Base-by-base conservation (phyloP, 2,888 invertebrate species). In the Netelia virgata region DNA sequence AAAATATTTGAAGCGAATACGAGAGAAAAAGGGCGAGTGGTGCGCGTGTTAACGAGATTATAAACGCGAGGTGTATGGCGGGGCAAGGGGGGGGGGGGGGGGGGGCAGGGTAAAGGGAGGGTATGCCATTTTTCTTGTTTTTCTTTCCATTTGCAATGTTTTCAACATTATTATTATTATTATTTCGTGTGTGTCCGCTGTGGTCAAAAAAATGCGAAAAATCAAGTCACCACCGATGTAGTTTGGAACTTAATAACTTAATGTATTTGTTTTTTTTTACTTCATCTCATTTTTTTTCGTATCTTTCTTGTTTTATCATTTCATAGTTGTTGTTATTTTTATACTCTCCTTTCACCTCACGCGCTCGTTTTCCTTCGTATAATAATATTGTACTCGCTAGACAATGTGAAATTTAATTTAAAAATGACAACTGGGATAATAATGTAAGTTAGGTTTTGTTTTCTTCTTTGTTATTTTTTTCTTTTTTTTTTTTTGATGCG, bases 371-470 rank as follows among this genome's bases (percentile, higher is more conserved):
- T 89, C 89, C 89, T 91, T 91, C 87, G 88, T 91, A 91, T 91
- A 92, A 91, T 91, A 91, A 90, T 92, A 91, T 91, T 90, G 88
- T 92, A 91, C 90, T 91, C 90, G 89, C 91, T 91, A 92, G 91
- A 92, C 91, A 92, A 90, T 91, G 90, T 91, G 90, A 92, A 92
- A 91, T 91, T 92, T 91, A 91, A 92, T 92, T 92, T 91, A 92
- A 82, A 82, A 77, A 92, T 92, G 91, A 93, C 90, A 91, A 90
- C 89, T 91, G 91, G 84, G 89, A 86, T 89, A 91, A 82, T 90
- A 91, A 91, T 91, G 89, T 90, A 91, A 36, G 86, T 90, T 47
- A 90, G 88, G 72, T 70, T 88, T 91, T 90, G 89, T 90, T 90
- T 89, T 88, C 90, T 87, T 84, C 87, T 83, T 28, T 28, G 28